Conservation (phyloP, 2,797 vertebrate species). For the Aulostomus chinensis region DNA sequence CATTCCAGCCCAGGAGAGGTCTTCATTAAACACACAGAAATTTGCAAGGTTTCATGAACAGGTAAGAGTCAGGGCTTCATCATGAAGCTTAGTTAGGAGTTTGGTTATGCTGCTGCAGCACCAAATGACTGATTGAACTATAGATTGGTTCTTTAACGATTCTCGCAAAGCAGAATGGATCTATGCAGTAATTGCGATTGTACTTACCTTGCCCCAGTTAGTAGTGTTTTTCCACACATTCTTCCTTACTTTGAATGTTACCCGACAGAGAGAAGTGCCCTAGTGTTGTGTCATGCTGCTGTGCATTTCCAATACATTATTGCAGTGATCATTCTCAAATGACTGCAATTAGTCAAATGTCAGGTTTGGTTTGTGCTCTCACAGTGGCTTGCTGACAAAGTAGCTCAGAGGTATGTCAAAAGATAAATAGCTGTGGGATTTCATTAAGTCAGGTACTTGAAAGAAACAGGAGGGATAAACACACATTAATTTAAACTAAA, state of each 20-base stretch:
- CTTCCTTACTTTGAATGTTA: conserved; percentile 32
- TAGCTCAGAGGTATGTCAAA: conserved; percentile 72
- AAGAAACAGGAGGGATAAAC: conserved; percentile 57
- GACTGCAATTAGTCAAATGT: conserved; percentile 83
- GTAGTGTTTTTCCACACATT: conserved; percentile 38
- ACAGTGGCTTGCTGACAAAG: conserved; percentile 67
- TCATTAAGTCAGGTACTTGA: conserved; percentile 67
- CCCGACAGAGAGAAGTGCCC: conserved; percentile 33
- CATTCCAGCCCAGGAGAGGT: conserved; percentile 52
- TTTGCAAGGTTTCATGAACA: conserved; percentile 66
- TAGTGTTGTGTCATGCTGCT: conserved; percentile 53
- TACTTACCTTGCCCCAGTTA: conserved; percentile 52
- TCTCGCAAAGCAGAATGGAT: conserved; percentile 10
- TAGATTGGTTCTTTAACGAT: conserved; percentile 14
- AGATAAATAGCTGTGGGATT: conserved; percentile 75
- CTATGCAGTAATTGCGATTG: conserved; percentile 35
- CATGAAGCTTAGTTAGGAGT: conserved; percentile 26
- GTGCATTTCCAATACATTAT: conserved; percentile 67
- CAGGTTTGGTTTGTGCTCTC: conserved; percentile 66
- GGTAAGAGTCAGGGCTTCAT: conserved; percentile 58
- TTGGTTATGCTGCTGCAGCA: conserved; percentile 17
- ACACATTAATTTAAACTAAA: conserved; percentile 61
- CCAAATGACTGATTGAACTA: conserved; percentile 17
- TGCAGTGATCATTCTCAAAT: conserved; percentile 76
- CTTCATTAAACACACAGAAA: conserved; percentile 63